Base-by-base conservation (phyloP, 2,113 vertebrate genomes). In the Mastomys coucha region DNA sequence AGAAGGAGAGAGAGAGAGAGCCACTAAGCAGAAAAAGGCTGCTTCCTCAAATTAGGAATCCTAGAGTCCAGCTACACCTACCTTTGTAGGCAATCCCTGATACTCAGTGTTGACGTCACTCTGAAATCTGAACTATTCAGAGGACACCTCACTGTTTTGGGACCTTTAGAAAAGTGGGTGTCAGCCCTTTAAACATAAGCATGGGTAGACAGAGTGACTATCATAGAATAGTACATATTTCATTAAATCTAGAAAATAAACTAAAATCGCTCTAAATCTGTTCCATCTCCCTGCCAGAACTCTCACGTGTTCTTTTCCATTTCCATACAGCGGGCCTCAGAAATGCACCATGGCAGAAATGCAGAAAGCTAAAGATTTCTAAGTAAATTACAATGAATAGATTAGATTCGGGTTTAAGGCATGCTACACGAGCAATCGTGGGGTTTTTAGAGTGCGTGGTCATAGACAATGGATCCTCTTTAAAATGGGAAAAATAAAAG, bases 401-500 rank as follows among this genome's bases (percentile, higher is more conserved):
- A 93, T 93, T 93, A 93, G 77, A 75, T 91, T 87, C 63, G 5
- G 39, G 42, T 88, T 89, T 51, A 91, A 95, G 82, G 91, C 91
- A 65, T 56, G 49, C 87, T 91, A 81, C 81, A 92, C 85, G 92
- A 93, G 86, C 89, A 77, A 33, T n/a, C 58, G 24, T 60, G 11
- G 65, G 4, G 24, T 89, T 95, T 95, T 88, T 45, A 89, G 56
- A 60, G 78, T 94, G 69, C 91, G 2, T 16, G 33, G 91, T 87
- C 67, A 51, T 39, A 96, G 87, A 97, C 89, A 93, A 91, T 87
- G 82, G 73, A 76, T 82, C 60, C 81, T 96, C 87, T 93, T 95
- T 92, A 95, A 93, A 91, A 88, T 60, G 53, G 81, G 42, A 88
- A 87, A 97, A 95, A 91, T 60, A 82, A 89, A 95, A 94, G 75